A percentile compares a stretch with the other conserved stretches of the same genome.
These are phyloP conservation scores for Scomber japonicus DNA, from an alignment of 2,113 vertebrate genomes.

Conservation along the genomic window DNA sequence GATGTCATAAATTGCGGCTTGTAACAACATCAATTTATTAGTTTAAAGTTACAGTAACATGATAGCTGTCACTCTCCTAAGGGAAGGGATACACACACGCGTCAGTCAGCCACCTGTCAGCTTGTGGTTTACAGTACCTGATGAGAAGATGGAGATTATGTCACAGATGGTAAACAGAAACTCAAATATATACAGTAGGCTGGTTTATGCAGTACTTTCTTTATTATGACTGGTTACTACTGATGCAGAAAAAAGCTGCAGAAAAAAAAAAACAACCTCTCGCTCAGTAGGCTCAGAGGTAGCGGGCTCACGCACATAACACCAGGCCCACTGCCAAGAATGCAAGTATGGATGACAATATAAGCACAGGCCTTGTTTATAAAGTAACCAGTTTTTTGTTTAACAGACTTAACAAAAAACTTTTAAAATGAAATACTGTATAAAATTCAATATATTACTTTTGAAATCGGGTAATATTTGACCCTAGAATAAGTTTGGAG, in stretches of 20 bases:
- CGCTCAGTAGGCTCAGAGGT: constrained; percentile 19
- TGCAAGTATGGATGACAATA: constrained; percentile 26
- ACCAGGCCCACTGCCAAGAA: constrained; percentile 46
- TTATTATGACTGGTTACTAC: constrained; percentile 17
- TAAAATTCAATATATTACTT: too few relatives aligned
- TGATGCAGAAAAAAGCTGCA: constrained; percentile 37
- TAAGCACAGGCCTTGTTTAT: background rate
- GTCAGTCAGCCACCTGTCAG: background rate
- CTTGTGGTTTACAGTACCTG: background rate
- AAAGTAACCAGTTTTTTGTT: constrained; percentile 5
- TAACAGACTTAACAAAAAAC: background rate
- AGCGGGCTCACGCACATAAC: background rate
- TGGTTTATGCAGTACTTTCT: background rate
- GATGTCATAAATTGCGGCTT: too few relatives aligned
- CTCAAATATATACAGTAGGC: background rate
- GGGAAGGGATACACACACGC: too few relatives aligned
- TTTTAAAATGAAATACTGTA: too few relatives aligned
- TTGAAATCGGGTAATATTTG: background rate
- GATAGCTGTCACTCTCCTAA: background rate
- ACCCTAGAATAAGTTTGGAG: background rate
- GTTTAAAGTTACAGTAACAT: background rate
- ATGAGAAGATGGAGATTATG: background rate
- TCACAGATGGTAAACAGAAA: background rate
- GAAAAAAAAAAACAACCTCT: background rate
- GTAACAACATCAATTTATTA: background rate